These are phyloP conservation scores for Malurus splendens DNA, from an alignment of 2,797 vertebrate species.

Conservation along the genomic window DNA sequence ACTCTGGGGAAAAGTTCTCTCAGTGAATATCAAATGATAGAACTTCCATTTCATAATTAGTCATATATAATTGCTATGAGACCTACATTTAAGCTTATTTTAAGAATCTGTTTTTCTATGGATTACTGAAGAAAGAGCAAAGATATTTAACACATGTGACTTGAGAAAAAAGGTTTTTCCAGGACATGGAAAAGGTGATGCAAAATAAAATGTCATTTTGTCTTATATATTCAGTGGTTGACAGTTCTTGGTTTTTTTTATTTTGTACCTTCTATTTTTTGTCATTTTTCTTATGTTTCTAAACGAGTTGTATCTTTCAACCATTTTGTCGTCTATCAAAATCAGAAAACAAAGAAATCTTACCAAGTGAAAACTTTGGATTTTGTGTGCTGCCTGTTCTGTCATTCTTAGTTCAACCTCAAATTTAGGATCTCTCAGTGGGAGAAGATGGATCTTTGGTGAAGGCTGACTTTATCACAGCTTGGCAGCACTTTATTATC, in stretches of 20 bases:
- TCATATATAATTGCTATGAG: background rate
- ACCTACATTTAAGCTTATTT: background rate
- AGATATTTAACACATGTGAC: background rate
- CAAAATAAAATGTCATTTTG: background rate
- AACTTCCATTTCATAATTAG: background rate
- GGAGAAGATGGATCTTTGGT: slow-evolving; percentile 30
- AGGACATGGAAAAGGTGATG: background rate
- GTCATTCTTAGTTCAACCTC: slow-evolving; percentile 29
- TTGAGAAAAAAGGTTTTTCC: background rate
- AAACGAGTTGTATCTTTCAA: slow-evolving; percentile 21
- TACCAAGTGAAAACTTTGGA: background rate
- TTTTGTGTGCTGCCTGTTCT: slow-evolving; percentile 3
- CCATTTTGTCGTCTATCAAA: slow-evolving; percentile 38
- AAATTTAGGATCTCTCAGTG: slow-evolving; percentile 43
- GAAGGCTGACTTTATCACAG: slow-evolving; percentile 40
- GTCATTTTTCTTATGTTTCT: background rate
- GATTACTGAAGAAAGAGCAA: background rate
- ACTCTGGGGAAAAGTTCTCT: background rate
- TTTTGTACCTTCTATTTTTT: background rate
- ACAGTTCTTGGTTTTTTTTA: background rate
- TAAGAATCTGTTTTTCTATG: background rate
- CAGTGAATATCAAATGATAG: background rate
- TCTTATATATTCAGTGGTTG: background rate
- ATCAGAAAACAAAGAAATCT: slow-evolving; percentile 8
- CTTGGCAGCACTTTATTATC: slow-evolving; percentile 33